phyloP scores from a whole-genome alignment of 2,113 vertebrate genomes.

The Aegypius monachus region DNA sequence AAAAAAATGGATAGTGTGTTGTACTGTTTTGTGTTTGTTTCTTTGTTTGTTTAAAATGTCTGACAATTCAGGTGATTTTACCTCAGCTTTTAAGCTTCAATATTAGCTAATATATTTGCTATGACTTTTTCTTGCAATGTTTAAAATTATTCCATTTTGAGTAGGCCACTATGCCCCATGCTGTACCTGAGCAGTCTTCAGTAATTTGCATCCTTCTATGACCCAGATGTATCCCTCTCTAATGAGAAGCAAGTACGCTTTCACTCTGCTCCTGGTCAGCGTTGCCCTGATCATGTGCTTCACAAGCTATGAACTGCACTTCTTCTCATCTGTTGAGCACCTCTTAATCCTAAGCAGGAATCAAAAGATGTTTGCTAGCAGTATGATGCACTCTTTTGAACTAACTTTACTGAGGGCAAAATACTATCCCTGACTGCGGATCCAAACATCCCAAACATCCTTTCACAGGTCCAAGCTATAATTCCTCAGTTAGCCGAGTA shows the following conservation, averaged over 20 bases:
- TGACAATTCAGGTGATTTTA: neutral
- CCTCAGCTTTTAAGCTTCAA: neutral
- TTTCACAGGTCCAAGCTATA: neutral
- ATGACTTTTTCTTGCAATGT: neutral
- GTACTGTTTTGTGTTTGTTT: neutral
- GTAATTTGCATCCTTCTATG: neutral
- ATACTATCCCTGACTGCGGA: neutral
- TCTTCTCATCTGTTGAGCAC: neutral
- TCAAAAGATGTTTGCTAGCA: neutral
- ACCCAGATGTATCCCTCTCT: neutral
- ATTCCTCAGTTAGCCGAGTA: neutral
- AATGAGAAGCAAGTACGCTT: neutral
- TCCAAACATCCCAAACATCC: neutral
- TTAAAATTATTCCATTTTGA: neutral
- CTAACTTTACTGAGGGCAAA: neutral
- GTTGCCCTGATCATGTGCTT: neutral
- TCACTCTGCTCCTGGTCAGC: neutral
- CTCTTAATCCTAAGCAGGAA: neutral
- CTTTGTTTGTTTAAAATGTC: neutral
- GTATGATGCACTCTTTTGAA: neutral
- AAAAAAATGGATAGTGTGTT: neutral
- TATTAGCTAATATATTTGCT: neutral
- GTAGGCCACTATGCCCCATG: neutral
- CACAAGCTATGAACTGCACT: neutral
- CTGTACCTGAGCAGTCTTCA: neutral